These are phyloP conservation scores for Pogona vitticeps DNA, from an alignment of 2,113 vertebrate genomes.

Conservation along the genomic window DNA sequence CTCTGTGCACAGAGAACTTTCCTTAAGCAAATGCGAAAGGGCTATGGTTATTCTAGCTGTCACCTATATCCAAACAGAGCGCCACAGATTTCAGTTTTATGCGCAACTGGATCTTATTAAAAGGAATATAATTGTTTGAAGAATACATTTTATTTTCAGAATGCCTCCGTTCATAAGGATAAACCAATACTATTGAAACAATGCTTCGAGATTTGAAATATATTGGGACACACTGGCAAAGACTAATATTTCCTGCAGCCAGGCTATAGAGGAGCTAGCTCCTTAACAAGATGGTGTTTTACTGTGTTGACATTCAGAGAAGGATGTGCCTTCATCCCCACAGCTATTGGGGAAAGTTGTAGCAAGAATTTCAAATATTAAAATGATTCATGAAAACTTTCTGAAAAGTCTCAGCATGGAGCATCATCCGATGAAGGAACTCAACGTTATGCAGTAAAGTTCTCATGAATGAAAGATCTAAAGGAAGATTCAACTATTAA, in stretches of 20 bases:
- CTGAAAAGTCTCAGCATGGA: slow-evolving; percentile 18
- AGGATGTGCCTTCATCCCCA: neutral
- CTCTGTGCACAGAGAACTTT: slow-evolving; percentile 6
- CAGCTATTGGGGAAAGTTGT: slow-evolving; percentile 22
- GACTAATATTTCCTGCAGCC: neutral
- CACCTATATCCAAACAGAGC: neutral
- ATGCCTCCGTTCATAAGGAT: neutral
- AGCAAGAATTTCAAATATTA: neutral
- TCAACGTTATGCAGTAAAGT: slow-evolving; percentile 34
- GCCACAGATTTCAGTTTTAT: neutral
- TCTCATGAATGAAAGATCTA: slow-evolving; percentile 15
- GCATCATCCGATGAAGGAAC: slow-evolving; percentile 27
- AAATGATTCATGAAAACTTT: slow-evolving; percentile 1
- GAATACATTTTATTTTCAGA: slow-evolving; percentile 7
- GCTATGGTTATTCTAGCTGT: fast-evolving
- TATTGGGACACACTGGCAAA: neutral
- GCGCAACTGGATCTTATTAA: neutral
- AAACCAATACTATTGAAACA: neutral
- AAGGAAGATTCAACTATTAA: slow-evolving; percentile 26
- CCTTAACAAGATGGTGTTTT: neutral
- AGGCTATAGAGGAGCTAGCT: neutral
- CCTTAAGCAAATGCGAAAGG: neutral
- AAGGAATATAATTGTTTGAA: neutral
- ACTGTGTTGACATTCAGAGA: neutral
- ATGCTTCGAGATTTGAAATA: neutral